Percentiles rank a stretch among this genome's conserved stretches.
Conservation (phyloP, 2,797 vertebrate species). For the Sebastes trivittatus region DNA sequence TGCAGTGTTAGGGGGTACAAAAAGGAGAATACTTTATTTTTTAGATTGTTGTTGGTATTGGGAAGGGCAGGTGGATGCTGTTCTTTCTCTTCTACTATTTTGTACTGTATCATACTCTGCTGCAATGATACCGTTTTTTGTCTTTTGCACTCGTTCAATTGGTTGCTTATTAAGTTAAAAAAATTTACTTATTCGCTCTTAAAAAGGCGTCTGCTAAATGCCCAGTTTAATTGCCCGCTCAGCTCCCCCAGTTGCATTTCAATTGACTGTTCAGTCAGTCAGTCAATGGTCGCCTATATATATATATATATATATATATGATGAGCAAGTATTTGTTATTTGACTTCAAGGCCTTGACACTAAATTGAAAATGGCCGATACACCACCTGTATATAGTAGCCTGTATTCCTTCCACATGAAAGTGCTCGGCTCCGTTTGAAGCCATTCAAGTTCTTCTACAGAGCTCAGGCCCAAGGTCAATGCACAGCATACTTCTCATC, state of each 20-base stretch:
- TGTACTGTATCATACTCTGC: not conserved
- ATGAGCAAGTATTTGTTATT: not conserved
- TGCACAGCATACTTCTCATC: not conserved
- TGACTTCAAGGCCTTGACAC: conserved; percentile 2
- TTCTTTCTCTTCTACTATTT: not conserved
- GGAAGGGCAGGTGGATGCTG: not conserved
- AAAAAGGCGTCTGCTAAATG: not conserved
- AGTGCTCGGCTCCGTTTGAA: not conserved
- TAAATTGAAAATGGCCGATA: not conserved
- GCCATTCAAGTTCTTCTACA: not conserved
- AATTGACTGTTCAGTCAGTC: too few species aligned
- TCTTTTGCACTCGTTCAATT: not conserved
- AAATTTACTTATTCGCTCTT: not conserved
- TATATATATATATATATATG: not conserved
- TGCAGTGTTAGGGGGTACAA: not conserved
- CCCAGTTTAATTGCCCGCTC: not conserved
- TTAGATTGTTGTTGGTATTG: not conserved
- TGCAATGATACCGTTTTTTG: not conserved
- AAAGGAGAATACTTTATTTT: not conserved
- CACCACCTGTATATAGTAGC: not conserved
- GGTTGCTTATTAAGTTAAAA: not conserved
- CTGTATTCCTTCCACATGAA: not conserved
- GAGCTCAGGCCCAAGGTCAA: not conserved
- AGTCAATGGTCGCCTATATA: too few species aligned
- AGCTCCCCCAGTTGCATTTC: too few species aligned